Evolutionary conservation across 2,113 vertebrate species (phyloP).

Genomic region (Chunga burmeisteri): DNA sequence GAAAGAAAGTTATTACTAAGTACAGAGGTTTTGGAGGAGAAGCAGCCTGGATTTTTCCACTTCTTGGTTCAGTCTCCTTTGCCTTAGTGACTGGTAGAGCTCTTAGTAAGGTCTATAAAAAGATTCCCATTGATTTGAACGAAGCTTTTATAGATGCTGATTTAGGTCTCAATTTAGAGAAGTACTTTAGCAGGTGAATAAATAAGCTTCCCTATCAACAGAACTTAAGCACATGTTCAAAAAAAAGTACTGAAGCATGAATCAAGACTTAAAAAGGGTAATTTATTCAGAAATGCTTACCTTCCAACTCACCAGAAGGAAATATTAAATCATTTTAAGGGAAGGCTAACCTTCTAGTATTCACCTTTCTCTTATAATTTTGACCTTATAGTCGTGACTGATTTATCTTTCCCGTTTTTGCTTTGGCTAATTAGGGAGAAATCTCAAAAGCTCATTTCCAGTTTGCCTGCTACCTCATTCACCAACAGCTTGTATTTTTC

Average conservation of each 20-base stretch:
- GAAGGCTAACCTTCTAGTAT: background rate
- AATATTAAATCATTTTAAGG: background rate
- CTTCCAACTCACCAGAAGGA: background rate
- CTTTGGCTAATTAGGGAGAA: background rate
- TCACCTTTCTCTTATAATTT: background rate
- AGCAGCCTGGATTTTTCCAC: background rate
- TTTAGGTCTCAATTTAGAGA: constrained; percentile 30
- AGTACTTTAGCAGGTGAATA: constrained; percentile 29
- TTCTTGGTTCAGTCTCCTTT: background rate
- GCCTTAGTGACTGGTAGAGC: background rate
- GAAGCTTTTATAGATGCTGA: constrained; percentile 20
- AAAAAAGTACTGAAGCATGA: background rate
- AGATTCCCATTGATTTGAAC: background rate
- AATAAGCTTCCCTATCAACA: constrained; percentile 26
- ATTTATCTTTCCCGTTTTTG: background rate
- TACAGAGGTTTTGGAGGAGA: background rate
- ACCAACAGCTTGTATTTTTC: background rate
- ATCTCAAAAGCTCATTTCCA: background rate
- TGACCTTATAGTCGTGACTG: background rate
- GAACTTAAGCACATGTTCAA: background rate
- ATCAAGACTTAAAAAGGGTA: background rate
- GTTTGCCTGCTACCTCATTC: background rate
- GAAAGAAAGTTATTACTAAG: constrained; percentile 28
- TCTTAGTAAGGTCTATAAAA: constrained; percentile 16
- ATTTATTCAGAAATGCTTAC: constrained; percentile 21